Percentiles rank a stretch among this genome's conserved stretches.
Evolutionary conservation across 2,797 vertebrate genomes (phyloP).

Genomic region (Limosa lapponica): DNA sequence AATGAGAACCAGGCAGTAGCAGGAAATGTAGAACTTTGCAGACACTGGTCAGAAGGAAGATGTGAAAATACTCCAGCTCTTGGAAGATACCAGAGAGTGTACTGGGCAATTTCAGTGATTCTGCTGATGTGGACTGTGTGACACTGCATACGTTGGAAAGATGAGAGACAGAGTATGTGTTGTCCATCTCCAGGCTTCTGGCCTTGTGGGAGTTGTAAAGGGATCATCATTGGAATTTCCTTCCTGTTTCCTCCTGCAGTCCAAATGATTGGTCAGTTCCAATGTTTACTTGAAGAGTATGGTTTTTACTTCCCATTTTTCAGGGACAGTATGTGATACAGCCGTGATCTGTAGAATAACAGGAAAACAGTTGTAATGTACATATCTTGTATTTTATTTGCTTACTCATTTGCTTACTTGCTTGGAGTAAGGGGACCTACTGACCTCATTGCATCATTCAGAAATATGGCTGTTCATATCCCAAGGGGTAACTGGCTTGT

Average conservation of each 20-base stretch:
- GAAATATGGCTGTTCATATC: background rate
- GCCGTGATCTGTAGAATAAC: background rate
- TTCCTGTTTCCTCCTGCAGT: background rate
- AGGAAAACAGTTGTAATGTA: background rate
- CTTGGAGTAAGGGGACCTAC: background rate
- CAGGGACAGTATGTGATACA: background rate
- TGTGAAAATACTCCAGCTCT: background rate
- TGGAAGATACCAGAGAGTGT: background rate
- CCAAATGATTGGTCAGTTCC: background rate
- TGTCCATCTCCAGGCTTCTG: background rate
- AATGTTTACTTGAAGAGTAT: background rate
- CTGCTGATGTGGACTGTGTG: background rate
- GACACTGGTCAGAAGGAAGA: background rate
- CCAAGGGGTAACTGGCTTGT: background rate
- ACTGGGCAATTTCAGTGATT: background rate
- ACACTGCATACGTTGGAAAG: background rate
- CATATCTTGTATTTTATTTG: background rate
- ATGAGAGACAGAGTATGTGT: background rate
- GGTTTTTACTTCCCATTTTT: background rate
- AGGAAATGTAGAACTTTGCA: background rate
- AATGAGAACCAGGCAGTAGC: background rate
- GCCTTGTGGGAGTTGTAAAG: background rate
- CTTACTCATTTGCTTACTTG: background rate
- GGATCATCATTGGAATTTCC: background rate
- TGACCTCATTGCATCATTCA: background rate